Percentiles rank a stretch among this genome's conserved stretches.
Conservation (phyloP, 2,113 vertebrate genomes). For the Elgaria multicarinata region DNA sequence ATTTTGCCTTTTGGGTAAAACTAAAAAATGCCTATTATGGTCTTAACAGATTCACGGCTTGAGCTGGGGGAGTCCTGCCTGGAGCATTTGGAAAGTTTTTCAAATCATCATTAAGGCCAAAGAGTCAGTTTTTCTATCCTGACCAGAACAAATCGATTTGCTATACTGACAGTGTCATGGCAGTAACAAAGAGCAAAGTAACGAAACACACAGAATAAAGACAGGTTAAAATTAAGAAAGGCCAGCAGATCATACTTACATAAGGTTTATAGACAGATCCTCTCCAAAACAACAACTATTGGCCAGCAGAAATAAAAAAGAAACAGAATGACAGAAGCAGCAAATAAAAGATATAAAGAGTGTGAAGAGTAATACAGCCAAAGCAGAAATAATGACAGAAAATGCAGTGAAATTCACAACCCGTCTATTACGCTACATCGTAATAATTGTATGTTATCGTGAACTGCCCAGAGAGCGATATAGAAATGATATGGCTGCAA, state of each 20-base stretch:
- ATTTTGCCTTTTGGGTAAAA: not conserved
- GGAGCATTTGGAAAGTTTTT: not conserved
- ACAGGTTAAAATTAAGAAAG: not conserved
- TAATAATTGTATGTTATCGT: too few relatives aligned
- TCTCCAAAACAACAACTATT: conserved; percentile 88
- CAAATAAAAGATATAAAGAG: conserved; percentile 25
- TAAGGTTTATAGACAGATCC: conserved; percentile 81
- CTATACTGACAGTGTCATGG: not conserved
- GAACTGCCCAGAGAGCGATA: not conserved
- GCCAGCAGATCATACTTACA: conserved; percentile 80
- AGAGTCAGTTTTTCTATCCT: too few relatives aligned
- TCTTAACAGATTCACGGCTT: too few relatives aligned
- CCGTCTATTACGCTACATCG: conserved; percentile 14
- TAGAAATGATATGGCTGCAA: too few relatives aligned
- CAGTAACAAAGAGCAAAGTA: not conserved
- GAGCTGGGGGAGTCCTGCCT: not conserved
- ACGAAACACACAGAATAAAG: not conserved
- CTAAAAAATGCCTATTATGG: not conserved
- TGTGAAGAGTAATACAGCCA: not conserved
- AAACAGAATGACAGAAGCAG: conserved; percentile 34
- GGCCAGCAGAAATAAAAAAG: conserved; percentile 51
- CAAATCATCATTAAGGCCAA: not conserved
- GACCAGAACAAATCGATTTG: not conserved
- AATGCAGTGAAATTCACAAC: conserved; percentile 14
- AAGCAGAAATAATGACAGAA: not conserved